Percentiles rank a stretch among this genome's conserved stretches.
Evolutionary conservation across 2,888 invertebrate genomes (phyloP).

Genomic region (Neelides folsomi): DNA sequence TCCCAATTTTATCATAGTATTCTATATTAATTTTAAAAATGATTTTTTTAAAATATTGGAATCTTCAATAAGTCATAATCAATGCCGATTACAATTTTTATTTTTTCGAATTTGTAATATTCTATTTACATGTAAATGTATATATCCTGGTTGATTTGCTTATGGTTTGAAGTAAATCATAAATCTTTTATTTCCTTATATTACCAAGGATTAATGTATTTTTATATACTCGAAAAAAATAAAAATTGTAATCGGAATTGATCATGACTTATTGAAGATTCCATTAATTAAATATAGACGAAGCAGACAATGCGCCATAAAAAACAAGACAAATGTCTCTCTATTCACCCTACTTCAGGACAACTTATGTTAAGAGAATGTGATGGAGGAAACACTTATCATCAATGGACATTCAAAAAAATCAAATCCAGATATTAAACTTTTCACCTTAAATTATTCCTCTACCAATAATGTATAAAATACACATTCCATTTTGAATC

Average conservation of each 20-base stretch:
- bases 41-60: slow-evolving; percentile 2
- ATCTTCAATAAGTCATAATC: not conserved
- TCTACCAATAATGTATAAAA: not conserved
- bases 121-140: too few relatives aligned
- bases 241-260: too few relatives aligned
- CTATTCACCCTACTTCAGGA: slow-evolving; percentile 65
- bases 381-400: slow-evolving; percentile 70
- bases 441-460: not conserved
- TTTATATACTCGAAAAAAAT: too few relatives aligned
- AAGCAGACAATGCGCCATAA: slow-evolving; percentile 60
- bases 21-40: too few relatives aligned
- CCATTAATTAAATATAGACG: slow-evolving; percentile 37
- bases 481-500: not conserved
- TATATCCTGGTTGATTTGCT: too few relatives aligned
- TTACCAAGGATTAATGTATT: too few relatives aligned
- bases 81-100: not conserved
- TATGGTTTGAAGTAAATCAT: too few relatives aligned
- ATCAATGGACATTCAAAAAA: slow-evolving; percentile 73
- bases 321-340: slow-evolving; percentile 65
- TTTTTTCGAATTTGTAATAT: too few relatives aligned
- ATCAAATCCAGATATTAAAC: slow-evolving; percentile 46
- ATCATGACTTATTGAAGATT: not conserved
- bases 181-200: too few relatives aligned
- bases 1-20: too few relatives aligned
- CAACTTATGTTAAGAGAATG: slow-evolving; percentile 68